Evolutionary conservation across 2,797 vertebrate species (phyloP).

Genomic region (Falco rusticolus): DNA sequence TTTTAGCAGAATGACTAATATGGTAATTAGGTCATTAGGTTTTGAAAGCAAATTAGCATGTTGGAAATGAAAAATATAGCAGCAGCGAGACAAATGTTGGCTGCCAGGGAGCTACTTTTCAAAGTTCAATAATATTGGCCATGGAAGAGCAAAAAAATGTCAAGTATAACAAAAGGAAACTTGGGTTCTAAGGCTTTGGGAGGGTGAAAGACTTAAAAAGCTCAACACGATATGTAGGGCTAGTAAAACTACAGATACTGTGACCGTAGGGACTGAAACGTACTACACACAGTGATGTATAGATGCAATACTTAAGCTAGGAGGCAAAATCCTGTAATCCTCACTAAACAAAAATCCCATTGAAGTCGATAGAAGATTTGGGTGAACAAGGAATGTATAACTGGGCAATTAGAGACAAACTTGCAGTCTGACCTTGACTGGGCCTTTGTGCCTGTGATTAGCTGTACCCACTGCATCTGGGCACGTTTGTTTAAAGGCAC

Average conservation of each 20-base stretch:
- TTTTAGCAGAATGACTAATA: background rate
- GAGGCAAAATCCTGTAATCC: slow-evolving; percentile 54
- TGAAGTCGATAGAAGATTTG: slow-evolving; percentile 55
- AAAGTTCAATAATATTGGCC: background rate
- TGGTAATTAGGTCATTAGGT: background rate
- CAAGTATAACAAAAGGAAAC: background rate
- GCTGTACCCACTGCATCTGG: slow-evolving; percentile 37
- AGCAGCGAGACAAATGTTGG: background rate
- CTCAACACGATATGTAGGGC: background rate
- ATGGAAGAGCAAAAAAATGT: background rate
- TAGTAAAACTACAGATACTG: background rate
- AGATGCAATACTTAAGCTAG: background rate
- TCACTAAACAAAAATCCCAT: slow-evolving; percentile 60
- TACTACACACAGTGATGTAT: background rate
- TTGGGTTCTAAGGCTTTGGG: background rate
- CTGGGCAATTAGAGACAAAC: slow-evolving; percentile 62
- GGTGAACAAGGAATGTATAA: slow-evolving; percentile 58
- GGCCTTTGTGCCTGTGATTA: slow-evolving; percentile 63
- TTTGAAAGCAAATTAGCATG: slow-evolving; percentile 14
- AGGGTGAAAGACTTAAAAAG: background rate
- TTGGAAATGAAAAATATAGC: slow-evolving; percentile 1
- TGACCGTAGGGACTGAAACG: background rate
- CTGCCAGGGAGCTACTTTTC: background rate
- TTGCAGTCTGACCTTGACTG: slow-evolving; percentile 62
- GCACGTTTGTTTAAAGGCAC: slow-evolving; percentile 48